Evolutionary conservation across 2,888 invertebrate genomes (phyloP).

Genomic region (Heteropelma amictum): DNA sequence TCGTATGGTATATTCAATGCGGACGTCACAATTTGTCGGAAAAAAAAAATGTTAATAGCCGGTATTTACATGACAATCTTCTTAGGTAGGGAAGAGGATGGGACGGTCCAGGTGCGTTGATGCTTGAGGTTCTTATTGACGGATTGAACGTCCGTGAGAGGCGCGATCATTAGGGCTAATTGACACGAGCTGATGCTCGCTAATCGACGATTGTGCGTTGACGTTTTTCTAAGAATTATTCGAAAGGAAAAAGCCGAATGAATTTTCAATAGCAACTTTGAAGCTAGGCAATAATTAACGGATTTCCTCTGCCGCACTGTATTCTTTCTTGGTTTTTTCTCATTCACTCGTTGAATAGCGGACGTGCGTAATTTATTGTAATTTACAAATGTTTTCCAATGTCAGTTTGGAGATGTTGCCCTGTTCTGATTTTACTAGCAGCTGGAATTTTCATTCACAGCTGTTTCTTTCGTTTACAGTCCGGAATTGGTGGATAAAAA

Average conservation of each 20-base stretch:
- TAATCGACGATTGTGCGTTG: neutral
- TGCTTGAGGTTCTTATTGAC: constrained; percentile 41
- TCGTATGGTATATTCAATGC: neutral
- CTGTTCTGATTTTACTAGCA: too few species aligned
- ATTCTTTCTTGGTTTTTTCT: neutral
- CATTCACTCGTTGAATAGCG: neutral
- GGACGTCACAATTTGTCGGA: neutral
- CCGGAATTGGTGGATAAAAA: neutral
- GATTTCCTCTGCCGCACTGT: constrained; percentile 33
- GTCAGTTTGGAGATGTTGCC: too few species aligned
- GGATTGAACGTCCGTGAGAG: constrained; percentile 20
- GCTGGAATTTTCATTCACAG: too few species aligned
- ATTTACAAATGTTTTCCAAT: too few species aligned
- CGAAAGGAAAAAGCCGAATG: neutral
- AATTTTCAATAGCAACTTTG: neutral
- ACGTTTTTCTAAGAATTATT: constrained; percentile 6
- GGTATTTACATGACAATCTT: constrained; percentile 3
- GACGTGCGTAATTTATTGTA: too few species aligned
- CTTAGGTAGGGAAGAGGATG: constrained; percentile 26
- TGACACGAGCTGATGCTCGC: neutral
- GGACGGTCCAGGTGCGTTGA: constrained; percentile 14
- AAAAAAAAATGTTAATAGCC: too few species aligned
- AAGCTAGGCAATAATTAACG: constrained; percentile 34
- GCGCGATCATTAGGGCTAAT: constrained; percentile 46
- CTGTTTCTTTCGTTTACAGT: too few species aligned